Percentiles rank a stretch among this genome's conserved stretches.
phyloP scores from a whole-genome alignment of 2,888 invertebrate species.

The Hemithea aestivaria region DNA sequence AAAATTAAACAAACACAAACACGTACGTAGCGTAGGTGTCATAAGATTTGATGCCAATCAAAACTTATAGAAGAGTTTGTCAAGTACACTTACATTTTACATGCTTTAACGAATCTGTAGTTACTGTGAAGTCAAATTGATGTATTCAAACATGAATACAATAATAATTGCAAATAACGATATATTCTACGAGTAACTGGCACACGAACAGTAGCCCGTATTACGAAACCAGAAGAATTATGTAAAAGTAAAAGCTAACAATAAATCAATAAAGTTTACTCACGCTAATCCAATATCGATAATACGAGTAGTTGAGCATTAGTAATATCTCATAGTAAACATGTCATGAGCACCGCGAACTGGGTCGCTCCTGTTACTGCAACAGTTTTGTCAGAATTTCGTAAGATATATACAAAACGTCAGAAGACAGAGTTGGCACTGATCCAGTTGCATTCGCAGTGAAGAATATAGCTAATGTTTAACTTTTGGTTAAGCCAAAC shows the following conservation, averaged over 20 bases:
- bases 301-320: slow-evolving; percentile 23
- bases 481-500: slow-evolving; percentile 14
- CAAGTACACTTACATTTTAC: no score
- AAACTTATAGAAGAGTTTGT: no score
- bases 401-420: slow-evolving; percentile 65
- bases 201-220: no score
- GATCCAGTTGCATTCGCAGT: slow-evolving; percentile 54
- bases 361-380: slow-evolving; percentile 60
- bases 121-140: no score
- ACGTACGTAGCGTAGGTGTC: no score
- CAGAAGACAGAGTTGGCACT: slow-evolving; percentile 48
- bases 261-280: slow-evolving; percentile 23
- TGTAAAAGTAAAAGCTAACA: slow-evolving; percentile 17
- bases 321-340: slow-evolving; percentile 28
- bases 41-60: no score
- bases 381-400: slow-evolving; percentile 74
- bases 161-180: no score
- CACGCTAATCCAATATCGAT: slow-evolving; percentile 21
- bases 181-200: no score
- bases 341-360: slow-evolving; percentile 43
- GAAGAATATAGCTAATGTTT: slow-evolving; percentile 10
- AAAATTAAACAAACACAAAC: no score
- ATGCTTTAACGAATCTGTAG: no score
- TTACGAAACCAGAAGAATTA: slow-evolving; percentile 4
- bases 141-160: no score